These are phyloP conservation scores for Dromas ardeola DNA, from an alignment of 2,113 vertebrate genomes.

Conservation along the genomic window DNA sequence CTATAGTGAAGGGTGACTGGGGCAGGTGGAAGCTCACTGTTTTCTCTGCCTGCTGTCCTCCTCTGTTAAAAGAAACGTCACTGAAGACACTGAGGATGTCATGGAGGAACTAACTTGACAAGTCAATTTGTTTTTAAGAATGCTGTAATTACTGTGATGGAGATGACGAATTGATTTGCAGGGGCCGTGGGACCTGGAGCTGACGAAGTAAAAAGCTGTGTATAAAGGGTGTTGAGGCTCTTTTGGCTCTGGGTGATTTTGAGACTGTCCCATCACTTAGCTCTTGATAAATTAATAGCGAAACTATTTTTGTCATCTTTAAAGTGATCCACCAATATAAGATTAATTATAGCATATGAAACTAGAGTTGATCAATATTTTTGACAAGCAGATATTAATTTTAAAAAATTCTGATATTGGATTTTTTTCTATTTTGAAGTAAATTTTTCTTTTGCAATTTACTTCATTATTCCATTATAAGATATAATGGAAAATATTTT, in stretches of 20 bases:
- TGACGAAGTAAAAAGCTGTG: not conserved
- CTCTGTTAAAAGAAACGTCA: not conserved
- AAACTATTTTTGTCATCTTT: not conserved
- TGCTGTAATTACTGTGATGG: not conserved
- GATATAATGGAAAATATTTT: not conserved
- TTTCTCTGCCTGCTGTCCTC: conserved; percentile 16
- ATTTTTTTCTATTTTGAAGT: not conserved
- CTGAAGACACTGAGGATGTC: not conserved
- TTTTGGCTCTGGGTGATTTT: not conserved
- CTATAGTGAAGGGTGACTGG: not conserved
- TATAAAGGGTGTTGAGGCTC: not conserved
- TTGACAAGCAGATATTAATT: not conserved
- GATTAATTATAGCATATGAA: not conserved
- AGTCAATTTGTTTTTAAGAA: conserved; percentile 5
- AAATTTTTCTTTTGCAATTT: not conserved
- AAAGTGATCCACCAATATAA: not conserved
- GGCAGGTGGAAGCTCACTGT: not conserved
- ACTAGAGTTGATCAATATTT: not conserved
- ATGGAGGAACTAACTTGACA: not conserved
- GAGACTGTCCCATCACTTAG: not conserved
- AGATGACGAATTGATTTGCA: not conserved
- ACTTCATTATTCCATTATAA: not conserved
- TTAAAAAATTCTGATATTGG: not conserved
- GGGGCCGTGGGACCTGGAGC: not conserved
- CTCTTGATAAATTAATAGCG: not conserved